Conservation (phyloP, 2,113 vertebrate species). For the Carlito syrichta region DNA sequence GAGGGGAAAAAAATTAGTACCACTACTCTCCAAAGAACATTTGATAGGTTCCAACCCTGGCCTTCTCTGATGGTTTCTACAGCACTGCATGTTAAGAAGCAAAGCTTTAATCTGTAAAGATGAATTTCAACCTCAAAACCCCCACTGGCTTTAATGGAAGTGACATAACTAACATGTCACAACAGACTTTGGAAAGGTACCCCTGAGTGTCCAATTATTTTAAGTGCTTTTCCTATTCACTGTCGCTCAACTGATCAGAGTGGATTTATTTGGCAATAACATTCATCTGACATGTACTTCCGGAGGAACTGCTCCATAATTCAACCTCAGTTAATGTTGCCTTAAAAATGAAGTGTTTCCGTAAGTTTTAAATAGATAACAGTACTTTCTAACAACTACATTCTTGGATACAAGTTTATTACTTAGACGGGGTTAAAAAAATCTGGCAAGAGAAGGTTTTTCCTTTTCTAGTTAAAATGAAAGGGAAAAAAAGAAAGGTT, state of each 20-base stretch:
- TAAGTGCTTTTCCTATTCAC: constrained; percentile 80
- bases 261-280: constrained; percentile 82
- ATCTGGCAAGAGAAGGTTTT: constrained; percentile 73
- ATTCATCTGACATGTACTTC: constrained; percentile 80
- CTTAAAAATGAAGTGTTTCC: constrained; percentile 80
- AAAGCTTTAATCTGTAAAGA: constrained; percentile 71
- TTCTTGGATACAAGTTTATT: constrained; percentile 82
- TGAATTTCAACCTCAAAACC: constrained; percentile 62
- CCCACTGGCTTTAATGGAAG: constrained; percentile 65
- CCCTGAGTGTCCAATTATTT: constrained; percentile 79
- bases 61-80: constrained; percentile 38
- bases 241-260: constrained; percentile 72
- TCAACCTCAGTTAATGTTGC: constrained; percentile 78
- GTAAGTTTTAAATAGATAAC: constrained; percentile 82
- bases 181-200: constrained; percentile 70
- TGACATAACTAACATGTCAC: constrained; percentile 64
- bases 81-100: not conserved
- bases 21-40: not conserved
- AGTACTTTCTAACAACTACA: constrained; percentile 82
- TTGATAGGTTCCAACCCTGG: not conserved
- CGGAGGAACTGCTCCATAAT: constrained; percentile 81
- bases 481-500: constrained; percentile 3
- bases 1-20: not conserved
- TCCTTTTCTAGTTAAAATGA: constrained; percentile 75
- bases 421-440: constrained; percentile 64